Evolutionary conservation across 2,797 vertebrate species (phyloP).

Genomic region (Callimico goeldii): DNA sequence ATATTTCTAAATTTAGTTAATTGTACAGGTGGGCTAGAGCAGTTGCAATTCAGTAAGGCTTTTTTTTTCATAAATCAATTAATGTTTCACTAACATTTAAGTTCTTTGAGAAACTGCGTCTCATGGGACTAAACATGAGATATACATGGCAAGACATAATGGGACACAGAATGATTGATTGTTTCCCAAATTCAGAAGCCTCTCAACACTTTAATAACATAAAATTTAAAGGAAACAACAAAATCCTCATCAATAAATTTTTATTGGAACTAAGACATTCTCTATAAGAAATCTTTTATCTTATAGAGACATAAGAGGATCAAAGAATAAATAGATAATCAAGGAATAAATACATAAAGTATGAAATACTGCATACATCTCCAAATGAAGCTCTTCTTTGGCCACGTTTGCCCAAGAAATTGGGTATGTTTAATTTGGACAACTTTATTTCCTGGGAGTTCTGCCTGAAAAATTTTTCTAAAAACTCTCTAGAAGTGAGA

Average conservation of each 20-base stretch:
- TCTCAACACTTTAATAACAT: conserved; percentile 13
- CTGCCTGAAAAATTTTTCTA: conserved; percentile 44
- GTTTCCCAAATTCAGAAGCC: conserved; percentile 17
- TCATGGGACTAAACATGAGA: background rate
- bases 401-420: background rate
- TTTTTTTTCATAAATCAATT: background rate
- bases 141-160: background rate
- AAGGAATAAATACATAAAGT: background rate
- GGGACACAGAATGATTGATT: background rate
- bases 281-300: background rate
- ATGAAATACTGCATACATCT: background rate
- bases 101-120: background rate
- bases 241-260: background rate
- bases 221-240: conserved; percentile 4
- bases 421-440: conserved; percentile 40
- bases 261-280: background rate
- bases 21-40: background rate
- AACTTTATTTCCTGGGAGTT: conserved; percentile 54
- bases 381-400: conserved; percentile 33
- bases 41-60: background rate
- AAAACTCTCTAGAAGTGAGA: conserved; percentile 43
- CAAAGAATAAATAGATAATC: conserved; percentile 76
- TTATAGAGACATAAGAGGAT: conserved; percentile 68
- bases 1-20: background rate
- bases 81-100: background rate